Evolutionary conservation across 2,797 vertebrate species (phyloP), one percentile per base, ranked within the genome.

Genomic region (Melanotaenia pygmaea): DNA sequence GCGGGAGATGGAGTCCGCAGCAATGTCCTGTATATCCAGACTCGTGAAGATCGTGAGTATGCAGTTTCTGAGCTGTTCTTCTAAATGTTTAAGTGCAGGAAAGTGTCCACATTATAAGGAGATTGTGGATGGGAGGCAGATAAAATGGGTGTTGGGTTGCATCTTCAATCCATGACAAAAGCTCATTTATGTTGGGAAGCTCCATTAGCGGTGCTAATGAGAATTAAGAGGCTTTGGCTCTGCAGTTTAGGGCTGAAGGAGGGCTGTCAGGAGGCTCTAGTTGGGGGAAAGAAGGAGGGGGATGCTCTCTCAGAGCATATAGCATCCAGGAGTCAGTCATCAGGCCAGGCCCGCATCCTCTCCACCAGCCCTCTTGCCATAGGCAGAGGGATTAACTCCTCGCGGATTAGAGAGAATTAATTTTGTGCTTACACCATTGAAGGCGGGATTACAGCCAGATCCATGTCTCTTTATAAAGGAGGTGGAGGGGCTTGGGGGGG

Each of bases 1-100:
- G 98, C 98, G 0, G 98, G 98, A 0, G 98, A 99, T 0, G 97
- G 98, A 0, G 98, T 97, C 62, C 96, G 98, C 85, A 99, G 97
- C 93, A 95, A 96, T 0, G 96, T 98, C 63, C 95, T 99, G 57
- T 97, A 97, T 72, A 96, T 98, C 88, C 97, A 99, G 87, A 99
- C 98, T 71, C 96, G 97, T 67, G 98, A 99, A 87, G 98, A 99
- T 66, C 94, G 98, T 99, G 74, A 90, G 90, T 90, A 54, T 11
- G 53, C 40, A 53, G 16, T 69, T 79, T 64, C 13, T 47, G 1
- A 54, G 20, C 20, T 9, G 30, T 58, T 43, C 30, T 6, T 66
- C 38, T 1, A 18, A 64, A 3, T 34, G 6, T 72, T 40, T 40
- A 9, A 32, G 24, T 62, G 1, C 2, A 8, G 6, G 30, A 70